Evolutionary conservation across 2,888 invertebrate genomes (phyloP), one percentile per base, ranked within the genome.

Genomic region (Trichacis sp.): DNA sequence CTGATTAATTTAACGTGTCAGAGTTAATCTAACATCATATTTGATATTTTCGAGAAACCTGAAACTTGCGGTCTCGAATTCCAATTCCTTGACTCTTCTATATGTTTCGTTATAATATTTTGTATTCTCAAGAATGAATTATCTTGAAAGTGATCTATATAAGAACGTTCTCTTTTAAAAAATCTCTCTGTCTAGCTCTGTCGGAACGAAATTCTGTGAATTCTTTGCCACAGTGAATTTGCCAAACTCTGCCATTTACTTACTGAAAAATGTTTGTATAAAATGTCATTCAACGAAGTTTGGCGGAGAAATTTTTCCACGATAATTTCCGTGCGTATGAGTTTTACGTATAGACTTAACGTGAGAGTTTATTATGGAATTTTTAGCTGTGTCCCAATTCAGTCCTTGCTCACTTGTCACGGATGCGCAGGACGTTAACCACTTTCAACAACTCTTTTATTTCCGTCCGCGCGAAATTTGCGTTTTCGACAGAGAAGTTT

Each of bases 401-500:
- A 84, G 84, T 84, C 86, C 86, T 79, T 85, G 86, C 86, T 83
- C 81, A 75, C 77, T 76, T 77, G 78, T 73, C 75, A 76, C 73
- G 86, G 85, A 85, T 79, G 75, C 77, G 72, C 81, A 87, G 86
- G 85, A 87, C 86, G 87, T 87, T 82, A 86, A 86, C 70, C 24
- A 46, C 72, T 70, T 71, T 64, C n/a, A 2, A 14, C n/a, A 9
- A 11, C 9, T 8, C 24, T 46, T 20, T 46, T 29, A 20, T 14
- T 14, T 5, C 18, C 42, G 38, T 38, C 14, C 14, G 12, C 14
- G 12, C 3, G 18, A 45, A 20, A 9, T 14, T 47, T 11, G 24
- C 8, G 24, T 5, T 24, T 8, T 24, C 3, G 24, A 24, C 11
- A 11, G 18, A 5, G 11, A 11, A 9, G 46, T 46, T 46, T 46